Conservation (phyloP, 2,888 invertebrate genomes). For the Volucella inanis region DNA sequence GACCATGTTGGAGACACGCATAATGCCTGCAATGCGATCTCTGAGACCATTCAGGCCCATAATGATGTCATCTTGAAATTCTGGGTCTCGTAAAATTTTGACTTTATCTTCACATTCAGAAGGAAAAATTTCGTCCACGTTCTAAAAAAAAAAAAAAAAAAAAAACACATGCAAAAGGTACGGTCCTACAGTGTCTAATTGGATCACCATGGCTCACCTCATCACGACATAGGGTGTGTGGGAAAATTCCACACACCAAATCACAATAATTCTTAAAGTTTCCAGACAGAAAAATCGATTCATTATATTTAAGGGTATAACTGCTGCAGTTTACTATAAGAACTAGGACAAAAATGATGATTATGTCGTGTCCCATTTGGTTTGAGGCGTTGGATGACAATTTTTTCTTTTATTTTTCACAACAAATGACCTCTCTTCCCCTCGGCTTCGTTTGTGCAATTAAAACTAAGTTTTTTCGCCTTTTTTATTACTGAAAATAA, state of each 20-base stretch:
- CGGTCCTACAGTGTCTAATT: background rate
- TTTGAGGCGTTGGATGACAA: background rate
- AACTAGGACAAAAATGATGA: conserved; percentile 40
- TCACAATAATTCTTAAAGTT: conserved; percentile 54
- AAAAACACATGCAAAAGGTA: no score
- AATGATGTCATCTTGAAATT: conserved; percentile 29
- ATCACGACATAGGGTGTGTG: conserved; percentile 66
- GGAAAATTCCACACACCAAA: conserved; percentile 43
- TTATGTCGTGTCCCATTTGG: conserved; percentile 25
- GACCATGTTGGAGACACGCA: conserved; percentile 75
- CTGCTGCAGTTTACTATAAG: conserved; percentile 24
- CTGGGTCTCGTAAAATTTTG: conserved; percentile 4
- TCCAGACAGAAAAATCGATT: conserved; percentile 56
- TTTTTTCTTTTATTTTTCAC: background rate
- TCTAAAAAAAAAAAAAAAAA: background rate
- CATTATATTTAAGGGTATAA: conserved; percentile 22
- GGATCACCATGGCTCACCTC: conserved; percentile 26
- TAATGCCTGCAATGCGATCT: conserved; percentile 75
- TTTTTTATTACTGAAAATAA: conserved; percentile 50
- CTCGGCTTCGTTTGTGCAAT: conserved; percentile 46
- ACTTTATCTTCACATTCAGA: conserved; percentile 20
- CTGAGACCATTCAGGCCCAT: conserved; percentile 76
- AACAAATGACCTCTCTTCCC: conserved; percentile 11
- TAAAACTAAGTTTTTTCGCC: conserved; percentile 28
- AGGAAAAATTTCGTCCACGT: background rate